phyloP scores from a whole-genome alignment of 2,888 invertebrate genomes.

The Drosophila limbata region DNA sequence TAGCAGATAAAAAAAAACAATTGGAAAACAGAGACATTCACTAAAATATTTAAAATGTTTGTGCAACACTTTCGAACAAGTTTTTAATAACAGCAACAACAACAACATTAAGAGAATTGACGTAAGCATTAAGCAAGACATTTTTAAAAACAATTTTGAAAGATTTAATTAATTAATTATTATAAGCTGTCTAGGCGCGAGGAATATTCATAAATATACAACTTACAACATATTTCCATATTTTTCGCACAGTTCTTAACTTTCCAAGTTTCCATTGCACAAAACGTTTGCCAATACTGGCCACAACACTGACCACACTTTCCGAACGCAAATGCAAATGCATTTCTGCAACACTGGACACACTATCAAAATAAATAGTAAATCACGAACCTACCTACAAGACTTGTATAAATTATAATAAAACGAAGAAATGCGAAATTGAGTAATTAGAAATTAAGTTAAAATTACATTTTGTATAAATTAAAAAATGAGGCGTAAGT shows the following conservation, averaged over 20 bases:
- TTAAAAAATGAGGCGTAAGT: conserved; percentile 63
- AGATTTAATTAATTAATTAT: conserved; percentile 24
- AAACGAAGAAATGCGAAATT: conserved; percentile 45
- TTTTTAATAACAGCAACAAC: conserved; percentile 44
- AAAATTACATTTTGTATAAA: conserved; percentile 78
- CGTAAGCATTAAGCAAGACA: conserved; percentile 53
- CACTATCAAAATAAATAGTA: conserved; percentile 52
- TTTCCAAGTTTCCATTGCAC: conserved; percentile 73
- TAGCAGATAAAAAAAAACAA: conserved; percentile 31
- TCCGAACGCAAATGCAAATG: conserved; percentile 31
- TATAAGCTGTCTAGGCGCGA: conserved; percentile 42
- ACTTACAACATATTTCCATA: conserved; percentile 40
- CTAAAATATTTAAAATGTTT: conserved; percentile 69
- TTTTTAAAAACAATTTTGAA: conserved; percentile 50
- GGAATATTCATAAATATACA: conserved; percentile 30
- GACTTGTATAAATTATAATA: conserved; percentile 82
- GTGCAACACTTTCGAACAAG: conserved; percentile 69
- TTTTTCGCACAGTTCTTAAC: conserved; percentile 73
- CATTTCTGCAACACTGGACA: conserved; percentile 57
- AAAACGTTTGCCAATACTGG: conserved; percentile 56
- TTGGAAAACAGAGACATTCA: conserved; percentile 34
- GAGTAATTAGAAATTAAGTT: conserved; percentile 73
- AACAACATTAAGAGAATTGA: conserved; percentile 34
- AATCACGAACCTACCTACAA: conserved; percentile 83
- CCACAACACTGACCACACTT: conserved; percentile 44